These are phyloP conservation scores for Halyomorpha halys DNA, from an alignment of 1,140 invertebrate genomes.

Conservation along the genomic window DNA sequence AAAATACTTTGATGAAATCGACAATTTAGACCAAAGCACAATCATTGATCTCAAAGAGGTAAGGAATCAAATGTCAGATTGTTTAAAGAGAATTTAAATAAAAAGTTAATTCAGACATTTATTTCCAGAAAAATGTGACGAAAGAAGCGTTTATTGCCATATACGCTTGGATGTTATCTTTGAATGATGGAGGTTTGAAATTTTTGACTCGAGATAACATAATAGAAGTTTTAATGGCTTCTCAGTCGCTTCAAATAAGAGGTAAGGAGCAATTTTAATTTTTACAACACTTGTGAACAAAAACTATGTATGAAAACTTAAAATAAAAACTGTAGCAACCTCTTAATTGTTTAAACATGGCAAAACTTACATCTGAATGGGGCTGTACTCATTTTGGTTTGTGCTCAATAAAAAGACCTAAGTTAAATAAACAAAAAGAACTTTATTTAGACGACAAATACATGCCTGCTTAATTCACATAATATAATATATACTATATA, in stretches of 20 bases:
- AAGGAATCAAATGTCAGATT: slow-evolving; percentile 27
- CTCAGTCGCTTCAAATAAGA: slow-evolving; percentile 54
- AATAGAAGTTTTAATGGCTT: slow-evolving; percentile 53
- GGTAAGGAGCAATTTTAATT: no score
- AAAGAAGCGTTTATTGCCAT: slow-evolving; percentile 51
- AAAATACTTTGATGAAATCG: slow-evolving; percentile 40
- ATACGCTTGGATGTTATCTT: slow-evolving; percentile 64
- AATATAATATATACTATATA: no score
- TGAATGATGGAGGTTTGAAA: slow-evolving; percentile 44
- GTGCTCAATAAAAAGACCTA: no score
- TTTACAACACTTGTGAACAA: no score
- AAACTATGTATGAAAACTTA: no score
- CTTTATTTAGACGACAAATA: no score
- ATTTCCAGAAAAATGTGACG: slow-evolving; percentile 41
- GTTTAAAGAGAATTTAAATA: neutral
- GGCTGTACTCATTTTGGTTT: no score
- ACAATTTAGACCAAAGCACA: slow-evolving; percentile 38
- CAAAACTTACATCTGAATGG: no score
- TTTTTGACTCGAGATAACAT: slow-evolving; percentile 51
- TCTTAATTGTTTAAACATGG: no score
- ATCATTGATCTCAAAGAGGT: slow-evolving; percentile 43
- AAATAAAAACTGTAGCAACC: no score
- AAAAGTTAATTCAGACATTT: slow-evolving; percentile 3
- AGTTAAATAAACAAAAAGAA: no score
- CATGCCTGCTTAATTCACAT: no score